phyloP scores from a whole-genome alignment of 2,797 vertebrate species.

The Esox lucius region DNA sequence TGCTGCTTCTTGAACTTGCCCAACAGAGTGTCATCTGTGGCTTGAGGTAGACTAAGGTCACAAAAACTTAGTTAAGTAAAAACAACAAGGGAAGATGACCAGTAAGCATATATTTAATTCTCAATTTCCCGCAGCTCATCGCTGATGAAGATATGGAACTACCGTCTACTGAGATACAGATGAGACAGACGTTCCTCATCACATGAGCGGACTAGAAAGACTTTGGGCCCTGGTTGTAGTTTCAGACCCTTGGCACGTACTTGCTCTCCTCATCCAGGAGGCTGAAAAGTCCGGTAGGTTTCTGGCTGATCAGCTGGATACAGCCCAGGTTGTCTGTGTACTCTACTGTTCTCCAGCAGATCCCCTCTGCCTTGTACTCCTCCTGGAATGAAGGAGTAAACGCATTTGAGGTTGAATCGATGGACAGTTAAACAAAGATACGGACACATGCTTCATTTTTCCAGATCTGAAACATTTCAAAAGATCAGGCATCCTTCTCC shows the following conservation, averaged over 20 bases:
- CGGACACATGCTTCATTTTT: no score
- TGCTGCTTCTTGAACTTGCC: slow-evolving; percentile 89
- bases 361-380: slow-evolving; percentile 88
- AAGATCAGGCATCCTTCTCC: no score
- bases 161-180: not conserved
- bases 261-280: slow-evolving; percentile 91
- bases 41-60: slow-evolving; percentile 80
- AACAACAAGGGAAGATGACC: not conserved
- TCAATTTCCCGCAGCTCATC: not conserved
- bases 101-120: not conserved
- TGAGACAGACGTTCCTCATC: not conserved
- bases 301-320: slow-evolving; percentile 88
- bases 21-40: slow-evolving; percentile 84
- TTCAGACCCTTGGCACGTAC: slow-evolving; percentile 64
- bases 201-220: not conserved
- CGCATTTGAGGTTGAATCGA: not conserved
- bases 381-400: slow-evolving; percentile 71
- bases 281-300: slow-evolving; percentile 86
- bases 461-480: no score
- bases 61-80: not conserved
- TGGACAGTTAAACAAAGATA: not conserved
- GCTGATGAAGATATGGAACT: not conserved
- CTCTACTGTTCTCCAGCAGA: slow-evolving; percentile 88
- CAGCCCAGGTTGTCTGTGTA: slow-evolving; percentile 89
- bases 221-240: not conserved